These are phyloP conservation scores for Enteromius paludinosus DNA, from an alignment of 2,797 vertebrate genomes.

Conservation along the genomic window DNA sequence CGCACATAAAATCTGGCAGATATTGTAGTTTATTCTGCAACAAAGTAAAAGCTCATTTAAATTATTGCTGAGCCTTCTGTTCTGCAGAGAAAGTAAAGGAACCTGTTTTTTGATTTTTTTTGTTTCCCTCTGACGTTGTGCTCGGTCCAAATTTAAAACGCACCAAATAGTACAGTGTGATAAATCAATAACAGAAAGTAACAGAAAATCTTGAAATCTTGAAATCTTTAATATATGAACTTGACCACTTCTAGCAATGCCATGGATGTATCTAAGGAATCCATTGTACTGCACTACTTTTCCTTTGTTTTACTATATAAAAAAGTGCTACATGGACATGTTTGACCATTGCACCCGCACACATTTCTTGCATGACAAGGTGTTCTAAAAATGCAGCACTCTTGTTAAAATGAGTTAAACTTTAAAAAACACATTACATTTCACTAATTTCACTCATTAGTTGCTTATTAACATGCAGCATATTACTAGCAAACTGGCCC, in stretches of 20 bases:
- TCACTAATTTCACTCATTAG: not conserved
- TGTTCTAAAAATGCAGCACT: not conserved
- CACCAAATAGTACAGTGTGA: not conserved
- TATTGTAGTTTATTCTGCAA: conserved; percentile 36
- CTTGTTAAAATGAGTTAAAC: not conserved
- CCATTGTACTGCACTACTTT: not conserved
- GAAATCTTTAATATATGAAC: not conserved
- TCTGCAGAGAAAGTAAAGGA: not conserved
- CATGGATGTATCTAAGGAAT: not conserved
- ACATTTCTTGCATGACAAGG: not conserved
- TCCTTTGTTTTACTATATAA: not conserved
- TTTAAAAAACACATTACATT: not conserved
- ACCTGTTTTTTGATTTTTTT: too few species aligned
- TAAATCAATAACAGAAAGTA: not conserved
- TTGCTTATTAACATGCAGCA: not conserved
- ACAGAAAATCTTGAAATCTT: too few species aligned
- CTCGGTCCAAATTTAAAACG: not conserved
- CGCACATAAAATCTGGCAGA: conserved; percentile 27
- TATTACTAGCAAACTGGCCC: not conserved
- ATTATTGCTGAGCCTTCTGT: conserved; percentile 34
- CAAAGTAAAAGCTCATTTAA: conserved; percentile 29
- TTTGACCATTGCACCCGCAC: not conserved
- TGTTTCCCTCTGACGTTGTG: not conserved
- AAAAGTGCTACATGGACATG: not conserved
- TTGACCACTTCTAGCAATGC: not conserved